Conservation (phyloP, 2,113 vertebrate species). For the Eulacestoma nigropectus region DNA sequence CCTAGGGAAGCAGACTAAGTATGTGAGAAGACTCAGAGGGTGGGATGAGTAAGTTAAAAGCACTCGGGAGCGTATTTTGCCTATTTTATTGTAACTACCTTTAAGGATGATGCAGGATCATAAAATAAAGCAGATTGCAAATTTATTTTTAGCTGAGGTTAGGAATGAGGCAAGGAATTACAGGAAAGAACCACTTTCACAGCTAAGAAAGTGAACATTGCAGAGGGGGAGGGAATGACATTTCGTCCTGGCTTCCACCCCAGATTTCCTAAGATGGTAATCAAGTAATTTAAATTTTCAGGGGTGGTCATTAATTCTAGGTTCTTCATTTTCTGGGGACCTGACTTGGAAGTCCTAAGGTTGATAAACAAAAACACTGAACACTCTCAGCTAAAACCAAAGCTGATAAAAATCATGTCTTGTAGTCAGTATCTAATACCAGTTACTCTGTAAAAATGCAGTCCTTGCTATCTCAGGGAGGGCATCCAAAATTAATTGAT, state of each 20-base stretch:
- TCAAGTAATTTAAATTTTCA: neutral
- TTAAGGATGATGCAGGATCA: neutral
- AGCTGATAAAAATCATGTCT: neutral
- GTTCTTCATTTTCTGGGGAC: neutral
- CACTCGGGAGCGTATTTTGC: neutral
- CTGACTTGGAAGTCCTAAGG: neutral
- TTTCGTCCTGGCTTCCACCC: neutral
- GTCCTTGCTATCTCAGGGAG: neutral
- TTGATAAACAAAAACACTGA: neutral
- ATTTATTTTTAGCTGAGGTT: constrained; percentile 12
- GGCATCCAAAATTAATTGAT: neutral
- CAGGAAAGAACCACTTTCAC: neutral
- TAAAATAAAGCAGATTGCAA: neutral
- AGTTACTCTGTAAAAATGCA: neutral
- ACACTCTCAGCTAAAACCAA: neutral
- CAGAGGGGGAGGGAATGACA: neutral
- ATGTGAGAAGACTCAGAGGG: neutral
- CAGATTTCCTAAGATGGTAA: neutral
- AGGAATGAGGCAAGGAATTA: neutral
- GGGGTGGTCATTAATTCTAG: neutral
- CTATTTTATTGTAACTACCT: neutral
- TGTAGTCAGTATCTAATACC: neutral
- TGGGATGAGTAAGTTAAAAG: neutral
- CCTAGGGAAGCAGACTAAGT: neutral
- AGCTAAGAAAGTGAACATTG: neutral